phyloP scores from a whole-genome alignment of 1,140 invertebrate genomes.

The Mercenaria mercenaria region DNA sequence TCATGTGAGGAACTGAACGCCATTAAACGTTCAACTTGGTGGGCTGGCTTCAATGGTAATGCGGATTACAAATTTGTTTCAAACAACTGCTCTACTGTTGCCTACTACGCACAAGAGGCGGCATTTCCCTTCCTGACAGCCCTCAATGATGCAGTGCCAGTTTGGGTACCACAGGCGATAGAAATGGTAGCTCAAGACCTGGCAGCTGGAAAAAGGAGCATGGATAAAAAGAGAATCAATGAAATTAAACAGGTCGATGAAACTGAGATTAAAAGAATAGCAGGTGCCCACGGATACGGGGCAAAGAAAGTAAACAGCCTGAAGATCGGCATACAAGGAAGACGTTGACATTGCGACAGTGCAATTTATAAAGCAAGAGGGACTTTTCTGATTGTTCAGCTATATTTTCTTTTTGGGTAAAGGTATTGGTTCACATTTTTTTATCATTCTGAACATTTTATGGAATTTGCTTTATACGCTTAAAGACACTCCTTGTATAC shows the following conservation, averaged over 20 bases:
- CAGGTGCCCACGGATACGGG: too few species aligned
- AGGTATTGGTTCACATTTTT: too few species aligned
- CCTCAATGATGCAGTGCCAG: neutral
- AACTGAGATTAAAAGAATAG: too few species aligned
- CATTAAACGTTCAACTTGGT: neutral
- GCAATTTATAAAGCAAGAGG: too few species aligned
- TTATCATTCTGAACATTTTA: too few species aligned
- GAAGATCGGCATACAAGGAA: too few species aligned
- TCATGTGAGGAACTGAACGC: neutral
- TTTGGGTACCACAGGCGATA: neutral
- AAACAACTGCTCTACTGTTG: neutral
- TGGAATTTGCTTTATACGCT: too few species aligned
- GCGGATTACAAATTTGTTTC: neutral
- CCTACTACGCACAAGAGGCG: neutral
- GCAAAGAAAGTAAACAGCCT: too few species aligned
- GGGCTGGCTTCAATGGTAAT: neutral
- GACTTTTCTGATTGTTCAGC: too few species aligned
- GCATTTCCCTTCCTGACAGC: neutral
- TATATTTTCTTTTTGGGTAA: too few species aligned
- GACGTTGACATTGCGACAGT: too few species aligned
- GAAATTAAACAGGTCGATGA: neutral
- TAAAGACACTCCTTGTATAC: too few species aligned
- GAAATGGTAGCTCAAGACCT: neutral
- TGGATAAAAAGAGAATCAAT: neutral
- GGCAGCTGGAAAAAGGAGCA: neutral